Evolutionary conservation across 2,888 invertebrate genomes (phyloP), one percentile per base, ranked within the genome.

Genomic region (Xestia sexstrigata): DNA sequence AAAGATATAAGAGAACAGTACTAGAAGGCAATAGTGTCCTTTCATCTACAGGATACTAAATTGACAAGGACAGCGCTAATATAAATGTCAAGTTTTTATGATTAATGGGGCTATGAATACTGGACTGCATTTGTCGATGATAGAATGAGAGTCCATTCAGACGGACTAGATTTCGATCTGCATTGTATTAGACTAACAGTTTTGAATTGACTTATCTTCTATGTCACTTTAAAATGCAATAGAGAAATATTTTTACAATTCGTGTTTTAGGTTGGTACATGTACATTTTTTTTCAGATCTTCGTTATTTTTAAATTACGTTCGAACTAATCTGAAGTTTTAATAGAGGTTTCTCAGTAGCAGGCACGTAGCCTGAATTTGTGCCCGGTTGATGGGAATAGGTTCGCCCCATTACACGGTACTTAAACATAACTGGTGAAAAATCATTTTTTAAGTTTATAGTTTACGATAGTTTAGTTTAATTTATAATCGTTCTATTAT

Each of bases 61-160:
- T 39, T 30, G 15, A 66, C 30, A n/a, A 73, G n/a, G 73, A 45
- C 30, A 71, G 20, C 20, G 15, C 26, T 39, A 73, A n/a, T 45
- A 35, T 35, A 35, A 76, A 52, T 45, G 42, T 65, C 11, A 66
- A 47, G 13, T n/a, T 47, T 35, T 76, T 55, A 76, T 75, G n/a
- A 75, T 15, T 74, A 75, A 49, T 49, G 17, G 9, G 9, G 35
- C 74, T 58, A 39, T 74, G 47, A 30, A 30, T 63, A 49, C 47
- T 30, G 20, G 39, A 30, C 42, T 49, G 49, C 15, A 30, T 35
- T 77, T 45, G 13, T 26, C 13, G 52, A 77, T 67, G 67, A 8
- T n/a, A 11, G n/a, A 67, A 47, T 30, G 26, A 78, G n/a, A 47
- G 7, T n/a, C 30, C 47, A 49, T 78, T 42, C 39, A 26, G 23